These are phyloP conservation scores for Morone saxatilis DNA, from an alignment of 2,113 vertebrate species.

Conservation along the genomic window DNA sequence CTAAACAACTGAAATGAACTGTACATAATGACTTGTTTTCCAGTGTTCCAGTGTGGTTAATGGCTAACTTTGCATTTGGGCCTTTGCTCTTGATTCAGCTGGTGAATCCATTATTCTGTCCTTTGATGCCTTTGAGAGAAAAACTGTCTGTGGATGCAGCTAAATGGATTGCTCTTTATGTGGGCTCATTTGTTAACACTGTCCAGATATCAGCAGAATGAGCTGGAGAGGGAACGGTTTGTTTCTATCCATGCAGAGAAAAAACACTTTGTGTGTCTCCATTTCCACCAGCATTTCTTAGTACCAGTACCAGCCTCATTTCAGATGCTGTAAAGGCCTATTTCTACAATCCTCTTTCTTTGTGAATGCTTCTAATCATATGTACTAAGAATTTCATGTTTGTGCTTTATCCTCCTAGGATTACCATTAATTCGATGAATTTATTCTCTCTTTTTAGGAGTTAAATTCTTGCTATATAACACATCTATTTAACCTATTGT, in stretches of 20 bases:
- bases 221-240: neutral
- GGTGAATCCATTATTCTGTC: slow-evolving; percentile 35
- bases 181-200: slow-evolving; percentile 8
- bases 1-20: slow-evolving; percentile 22
- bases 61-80: slow-evolving; percentile 13
- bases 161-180: slow-evolving; percentile 1
- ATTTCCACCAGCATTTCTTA: neutral
- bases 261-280: neutral
- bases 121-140: slow-evolving; percentile 8
- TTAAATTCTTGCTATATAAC: neutral
- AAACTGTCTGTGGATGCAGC: slow-evolving; percentile 18
- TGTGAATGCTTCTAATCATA: neutral
- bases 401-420: neutral
- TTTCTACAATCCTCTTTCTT: neutral
- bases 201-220: slow-evolving; percentile 12
- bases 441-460: neutral
- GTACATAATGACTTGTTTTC: slow-evolving; percentile 21
- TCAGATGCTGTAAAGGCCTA: neutral
- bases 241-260: neutral
- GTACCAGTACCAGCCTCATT: neutral
- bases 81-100: slow-evolving; percentile 12
- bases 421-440: neutral
- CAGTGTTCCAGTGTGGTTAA: neutral
- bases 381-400: neutral
- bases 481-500: neutral